Percentiles rank a stretch among this genome's conserved stretches.
Evolutionary conservation across 2,888 invertebrate genomes (phyloP).

Genomic region (Malthinus seriepunctatus): DNA sequence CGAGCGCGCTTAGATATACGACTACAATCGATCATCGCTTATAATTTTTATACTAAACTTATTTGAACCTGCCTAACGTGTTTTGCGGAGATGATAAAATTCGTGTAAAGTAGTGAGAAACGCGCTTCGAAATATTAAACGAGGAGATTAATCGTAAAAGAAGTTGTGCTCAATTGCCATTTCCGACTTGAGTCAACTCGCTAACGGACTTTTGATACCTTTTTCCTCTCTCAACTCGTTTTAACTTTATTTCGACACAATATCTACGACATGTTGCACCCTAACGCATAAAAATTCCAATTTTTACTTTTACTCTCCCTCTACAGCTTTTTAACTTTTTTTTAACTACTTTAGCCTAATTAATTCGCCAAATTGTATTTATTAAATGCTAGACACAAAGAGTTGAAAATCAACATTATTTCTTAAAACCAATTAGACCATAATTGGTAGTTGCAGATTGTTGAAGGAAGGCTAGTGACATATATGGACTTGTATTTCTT

Average conservation of each 20-base stretch:
- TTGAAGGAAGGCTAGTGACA: constrained; percentile 54
- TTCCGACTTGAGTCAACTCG: constrained; percentile 27
- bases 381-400: constrained; percentile 50
- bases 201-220: constrained; percentile 37
- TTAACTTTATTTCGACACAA: constrained; percentile 28
- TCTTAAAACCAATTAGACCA: constrained; percentile 57
- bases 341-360: constrained; percentile 13
- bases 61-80: constrained; percentile 20
- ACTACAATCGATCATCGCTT: constrained; percentile 8
- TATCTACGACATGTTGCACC: constrained; percentile 28
- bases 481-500: constrained; percentile 56
- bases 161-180: constrained; percentile 29
- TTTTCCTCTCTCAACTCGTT: constrained; percentile 28
- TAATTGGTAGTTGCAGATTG: constrained; percentile 55
- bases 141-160: constrained; percentile 38
- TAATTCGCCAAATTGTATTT: constrained; percentile 46
- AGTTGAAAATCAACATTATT: constrained; percentile 55
- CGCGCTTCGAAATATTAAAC: constrained; percentile 36
- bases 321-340: background rate
- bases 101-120: constrained; percentile 30
- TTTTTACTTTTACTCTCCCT: background rate
- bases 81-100: constrained; percentile 32
- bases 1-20: constrained; percentile 13
- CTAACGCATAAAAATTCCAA: constrained; percentile 21
- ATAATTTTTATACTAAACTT: no score